phyloP scores from a whole-genome alignment of 2,888 invertebrate genomes.

The Brachyopa scutellaris region DNA sequence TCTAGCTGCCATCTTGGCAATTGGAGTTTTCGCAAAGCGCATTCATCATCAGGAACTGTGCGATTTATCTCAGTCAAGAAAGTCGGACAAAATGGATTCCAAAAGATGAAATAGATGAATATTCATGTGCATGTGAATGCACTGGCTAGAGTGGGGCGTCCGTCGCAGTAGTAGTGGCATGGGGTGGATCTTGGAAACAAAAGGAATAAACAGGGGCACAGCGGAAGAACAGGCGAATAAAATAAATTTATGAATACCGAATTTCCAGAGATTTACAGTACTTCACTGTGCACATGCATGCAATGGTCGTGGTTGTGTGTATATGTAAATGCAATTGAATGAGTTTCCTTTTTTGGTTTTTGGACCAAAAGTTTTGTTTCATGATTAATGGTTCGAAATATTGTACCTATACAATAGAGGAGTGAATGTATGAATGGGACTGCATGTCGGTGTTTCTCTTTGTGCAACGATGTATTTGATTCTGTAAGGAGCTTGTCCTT shows the following conservation, averaged over 20 bases:
- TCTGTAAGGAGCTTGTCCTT: conserved; percentile 2
- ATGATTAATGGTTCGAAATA: conserved; percentile 56
- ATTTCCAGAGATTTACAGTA: conserved; percentile 46
- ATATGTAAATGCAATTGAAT: conserved; percentile 57
- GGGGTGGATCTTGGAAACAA: conserved; percentile 41
- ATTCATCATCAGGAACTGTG: conserved; percentile 66
- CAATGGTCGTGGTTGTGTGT: neutral
- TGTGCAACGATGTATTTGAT: conserved; percentile 17
- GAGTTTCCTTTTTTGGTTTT: conserved; percentile 22
- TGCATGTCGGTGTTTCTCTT: conserved; percentile 11
- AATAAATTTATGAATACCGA: conserved; percentile 66
- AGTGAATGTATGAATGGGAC: neutral
- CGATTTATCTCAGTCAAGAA: conserved; percentile 71
- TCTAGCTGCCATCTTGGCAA: conserved; percentile 46
- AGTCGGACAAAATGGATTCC: conserved; percentile 66
- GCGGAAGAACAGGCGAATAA: conserved; percentile 13
- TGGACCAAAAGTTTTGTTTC: conserved; percentile 52
- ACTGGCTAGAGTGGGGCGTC: conserved; percentile 1
- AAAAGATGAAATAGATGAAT: conserved; percentile 68
- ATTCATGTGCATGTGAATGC: conserved; percentile 66
- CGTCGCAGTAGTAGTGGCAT: neutral
- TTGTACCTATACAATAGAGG: conserved; percentile 28
- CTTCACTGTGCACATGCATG: conserved; percentile 1
- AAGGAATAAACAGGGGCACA: neutral
- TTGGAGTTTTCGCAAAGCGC: conserved; percentile 49